Base-by-base conservation (phyloP, 2,888 invertebrate species). In the Atrina japonica region DNA sequence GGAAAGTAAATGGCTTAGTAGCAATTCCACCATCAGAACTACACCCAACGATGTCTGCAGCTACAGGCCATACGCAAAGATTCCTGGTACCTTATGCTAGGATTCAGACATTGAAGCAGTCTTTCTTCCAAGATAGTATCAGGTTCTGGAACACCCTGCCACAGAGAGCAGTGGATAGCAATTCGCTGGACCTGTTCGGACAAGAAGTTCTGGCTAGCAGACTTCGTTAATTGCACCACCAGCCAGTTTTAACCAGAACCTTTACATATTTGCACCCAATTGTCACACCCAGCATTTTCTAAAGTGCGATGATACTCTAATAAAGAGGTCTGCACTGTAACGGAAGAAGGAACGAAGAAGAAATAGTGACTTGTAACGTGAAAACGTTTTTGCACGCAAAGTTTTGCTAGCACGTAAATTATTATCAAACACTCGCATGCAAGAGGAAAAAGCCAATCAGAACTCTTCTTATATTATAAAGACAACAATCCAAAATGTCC, bases 191-290 rank as follows among this genome's bases (percentile, higher is more conserved):
- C 41, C 18, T 35, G 40, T 58, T 58, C 7, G 40, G 21, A 41
- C 27, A 29, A 27, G 55, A 55, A 18, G 27, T 55, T 16, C 55
- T 55, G 29, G 55, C 55, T 18, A 5, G 35, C 58, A 35, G 18
- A 41, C 58, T 18, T 18, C 18, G 41, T 21, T 14, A 55, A 55
- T 30, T 14, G 6, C 27, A 29, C 30, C 55, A 55, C 11, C 55
- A 55, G 55, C 27, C 55, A 58, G 40, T 58, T 40, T 58, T 41
- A 58, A 16, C 58, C 25, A 16, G 18, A 16, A n/a, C 58, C 41
- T 58, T 40, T 58, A 41, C 14, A 58, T 40, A 58, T n/a, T n/a
- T n/a, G n/a, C n/a, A n/a, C n/a, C n/a, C n/a, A n/a, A n/a, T 50
- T 50, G 18, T 25, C 18, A 35, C 30, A 30, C 25, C 40, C 11